phyloP scores from a whole-genome alignment of 92 coral and sea anemone species.

The Siderastrea siderea region DNA sequence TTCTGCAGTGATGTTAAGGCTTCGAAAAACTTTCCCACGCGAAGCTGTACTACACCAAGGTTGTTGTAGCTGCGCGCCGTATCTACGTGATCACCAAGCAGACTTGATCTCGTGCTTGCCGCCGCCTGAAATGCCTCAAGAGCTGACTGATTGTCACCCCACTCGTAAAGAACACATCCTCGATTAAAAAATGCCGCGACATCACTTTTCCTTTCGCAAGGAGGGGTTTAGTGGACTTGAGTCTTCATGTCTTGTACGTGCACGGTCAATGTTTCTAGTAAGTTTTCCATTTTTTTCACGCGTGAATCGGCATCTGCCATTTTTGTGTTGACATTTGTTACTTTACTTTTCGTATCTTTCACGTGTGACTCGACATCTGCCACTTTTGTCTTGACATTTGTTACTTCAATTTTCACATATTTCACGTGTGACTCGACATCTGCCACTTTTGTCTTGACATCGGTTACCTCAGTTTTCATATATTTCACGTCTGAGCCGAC shows the following conservation, averaged over 20 bases:
- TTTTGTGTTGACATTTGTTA: not conserved
- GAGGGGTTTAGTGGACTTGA: not conserved
- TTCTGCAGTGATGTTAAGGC: conserved; percentile 22
- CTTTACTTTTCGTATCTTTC: not conserved
- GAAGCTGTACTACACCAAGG: conserved; percentile 9
- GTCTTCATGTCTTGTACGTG: not conserved
- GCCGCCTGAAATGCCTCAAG: not conserved
- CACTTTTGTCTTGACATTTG: not conserved
- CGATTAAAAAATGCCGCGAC: not conserved
- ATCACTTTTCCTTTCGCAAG: not conserved
- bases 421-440: not conserved
- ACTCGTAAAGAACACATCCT: not conserved
- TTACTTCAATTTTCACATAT: not conserved
- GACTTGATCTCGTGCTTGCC: not conserved
- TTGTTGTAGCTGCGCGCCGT: conserved; percentile 24
- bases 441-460: conserved; percentile 9
- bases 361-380: not conserved
- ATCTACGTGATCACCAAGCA: conserved; percentile 48
- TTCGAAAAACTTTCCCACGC: not conserved
- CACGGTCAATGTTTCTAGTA: no score
- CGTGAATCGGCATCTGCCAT: no score
- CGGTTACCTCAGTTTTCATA: not conserved
- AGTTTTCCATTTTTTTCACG: no score
- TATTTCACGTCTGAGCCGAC: not conserved
- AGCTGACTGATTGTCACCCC: not conserved